Evolutionary conservation across 1,140 invertebrate species (phyloP), one percentile per base, ranked within the genome.

Genomic region (Hermetia illucens): DNA sequence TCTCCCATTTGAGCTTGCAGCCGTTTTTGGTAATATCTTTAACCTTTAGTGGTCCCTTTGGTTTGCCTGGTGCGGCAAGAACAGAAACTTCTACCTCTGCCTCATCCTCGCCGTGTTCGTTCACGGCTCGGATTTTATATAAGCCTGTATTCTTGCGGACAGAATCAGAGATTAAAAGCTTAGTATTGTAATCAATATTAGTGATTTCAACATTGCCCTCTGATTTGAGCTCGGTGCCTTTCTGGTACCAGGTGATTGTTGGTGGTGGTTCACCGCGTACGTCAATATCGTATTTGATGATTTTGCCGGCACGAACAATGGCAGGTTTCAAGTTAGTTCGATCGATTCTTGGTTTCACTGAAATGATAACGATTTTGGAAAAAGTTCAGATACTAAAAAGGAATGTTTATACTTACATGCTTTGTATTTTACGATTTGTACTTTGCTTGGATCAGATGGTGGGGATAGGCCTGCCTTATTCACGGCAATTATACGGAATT

Each of bases 281-380:
- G 53, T 97, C 92, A 5, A 97, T 74, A 57, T 94, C 86, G 52
- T 92, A 86, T 59, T 89, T 85, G 34, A 98, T 81, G 2, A 77
- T 71, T 58, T 97, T 94, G 18, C 93, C 92, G 41, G 87, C 86
- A 48, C 87, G 77, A 1, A 93, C 83, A 2, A 80, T 77, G 37
- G 95, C 74, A 21, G 88, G 80, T 64, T 94, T 91, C 40, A 97
- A 66, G 55, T 93, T 91, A 1, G 89, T 92, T 46, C 90, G 75
- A 58, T 95, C 90, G 56, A 98, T 95, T 57, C 87, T 83, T n/a
- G 92, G 92, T 66, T 94, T 93, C 58, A 94, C 86, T 89, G 52
- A 37, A 68, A 64, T 39, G 35, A 42, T 50, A 46, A 52, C 20
- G 24, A 27, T 27, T n/a, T 17, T 9, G n/a, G 24, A 25, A 25